Evolutionary conservation across 23 tunicate species (phyloP).

Genomic region (Ciona savignyi): DNA sequence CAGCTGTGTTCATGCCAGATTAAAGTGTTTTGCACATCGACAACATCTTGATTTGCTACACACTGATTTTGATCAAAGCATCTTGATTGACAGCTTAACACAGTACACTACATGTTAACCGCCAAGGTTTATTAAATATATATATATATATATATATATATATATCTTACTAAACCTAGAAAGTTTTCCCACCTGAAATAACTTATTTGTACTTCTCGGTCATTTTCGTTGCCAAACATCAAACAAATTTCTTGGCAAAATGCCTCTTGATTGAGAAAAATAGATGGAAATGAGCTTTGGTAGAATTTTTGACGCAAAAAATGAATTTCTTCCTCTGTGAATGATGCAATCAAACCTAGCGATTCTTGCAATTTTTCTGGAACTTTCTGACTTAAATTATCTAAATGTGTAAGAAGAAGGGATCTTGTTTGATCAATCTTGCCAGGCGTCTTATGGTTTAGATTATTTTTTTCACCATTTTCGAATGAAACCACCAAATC

Average conservation of each 20-base stretch:
- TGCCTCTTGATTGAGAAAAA: not conserved
- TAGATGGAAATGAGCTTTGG: not conserved
- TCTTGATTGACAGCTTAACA: no score
- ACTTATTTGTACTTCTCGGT: not conserved
- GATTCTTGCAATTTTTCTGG: not conserved
- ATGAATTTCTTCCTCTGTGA: not conserved
- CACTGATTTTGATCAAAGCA: no score
- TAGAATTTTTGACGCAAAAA: not conserved
- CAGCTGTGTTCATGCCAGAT: no score
- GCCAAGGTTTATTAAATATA: no score
- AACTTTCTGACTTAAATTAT: not conserved
- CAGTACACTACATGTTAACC: no score
- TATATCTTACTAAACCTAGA: no score
- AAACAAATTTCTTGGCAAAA: not conserved
- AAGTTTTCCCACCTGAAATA: constrained; percentile 1
- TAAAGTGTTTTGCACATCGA: no score
- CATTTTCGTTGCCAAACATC: not conserved
- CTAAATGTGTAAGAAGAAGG: not conserved
- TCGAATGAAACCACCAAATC: no score
- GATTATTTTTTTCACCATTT: no score
- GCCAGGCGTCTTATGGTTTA: no score
- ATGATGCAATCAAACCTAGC: not conserved
- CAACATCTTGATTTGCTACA: no score
- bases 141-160: no score
- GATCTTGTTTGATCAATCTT: not conserved